Evolutionary conservation across 2,113 vertebrate genomes (phyloP).

Genomic region (Oncorhynchus kisutch): DNA sequence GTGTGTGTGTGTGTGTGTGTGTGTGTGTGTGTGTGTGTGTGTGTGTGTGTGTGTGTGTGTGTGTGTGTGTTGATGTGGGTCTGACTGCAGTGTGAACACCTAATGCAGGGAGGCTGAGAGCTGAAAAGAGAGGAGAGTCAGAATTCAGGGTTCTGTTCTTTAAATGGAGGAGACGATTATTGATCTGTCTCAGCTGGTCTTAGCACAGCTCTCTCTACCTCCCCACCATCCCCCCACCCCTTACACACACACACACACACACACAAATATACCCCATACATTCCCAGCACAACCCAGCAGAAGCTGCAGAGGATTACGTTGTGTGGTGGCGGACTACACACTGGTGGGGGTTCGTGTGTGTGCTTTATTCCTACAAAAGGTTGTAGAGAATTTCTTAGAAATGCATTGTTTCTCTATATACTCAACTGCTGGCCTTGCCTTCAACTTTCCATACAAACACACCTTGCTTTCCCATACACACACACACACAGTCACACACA

Average conservation of each 20-base stretch:
- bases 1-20: background rate
- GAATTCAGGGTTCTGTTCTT: conserved; percentile 98
- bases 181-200: conserved; percentile 97
- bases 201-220: conserved; percentile 71
- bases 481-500: background rate
- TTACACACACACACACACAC: conserved; percentile 17
- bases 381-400: too few relatives aligned
- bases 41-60: background rate
- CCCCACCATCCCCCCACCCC: background rate
- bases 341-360: background rate
- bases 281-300: background rate
- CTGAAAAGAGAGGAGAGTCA: conserved; percentile 84
- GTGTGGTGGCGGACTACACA: background rate
- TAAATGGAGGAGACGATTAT: conserved; percentile 97
- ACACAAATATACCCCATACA: background rate
- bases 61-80: background rate
- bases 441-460: too few relatives aligned
- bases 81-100: too few relatives aligned
- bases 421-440: too few relatives aligned
- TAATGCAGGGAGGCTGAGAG: too few relatives aligned
- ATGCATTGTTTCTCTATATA: too few relatives aligned
- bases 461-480: background rate
- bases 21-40: background rate
- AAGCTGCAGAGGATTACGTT: background rate
- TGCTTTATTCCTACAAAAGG: too few relatives aligned